phyloP scores from a whole-genome alignment of 2,113 vertebrate genomes.

The Regulus satrapa region DNA sequence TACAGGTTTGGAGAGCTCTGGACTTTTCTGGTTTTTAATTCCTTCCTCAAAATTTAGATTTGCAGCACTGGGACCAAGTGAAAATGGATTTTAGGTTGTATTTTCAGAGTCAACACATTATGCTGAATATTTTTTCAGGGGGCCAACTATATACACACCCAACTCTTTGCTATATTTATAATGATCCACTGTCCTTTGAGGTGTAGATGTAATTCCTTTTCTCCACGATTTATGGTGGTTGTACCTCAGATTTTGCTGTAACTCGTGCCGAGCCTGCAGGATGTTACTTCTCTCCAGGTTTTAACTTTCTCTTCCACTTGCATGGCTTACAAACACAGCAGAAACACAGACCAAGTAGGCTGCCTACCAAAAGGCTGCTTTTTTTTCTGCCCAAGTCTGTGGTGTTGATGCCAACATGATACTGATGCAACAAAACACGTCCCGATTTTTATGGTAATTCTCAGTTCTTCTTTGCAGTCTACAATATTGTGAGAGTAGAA shows the following conservation, averaged over 20 bases:
- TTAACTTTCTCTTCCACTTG: slow-evolving; percentile 15
- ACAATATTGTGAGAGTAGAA: slow-evolving; percentile 60
- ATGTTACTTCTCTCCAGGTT: slow-evolving; percentile 35
- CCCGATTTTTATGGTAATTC: slow-evolving; percentile 53
- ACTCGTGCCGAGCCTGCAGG: not conserved
- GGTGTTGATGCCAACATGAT: slow-evolving; percentile 16
- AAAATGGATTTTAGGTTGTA: not conserved
- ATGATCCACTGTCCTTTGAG: not conserved
- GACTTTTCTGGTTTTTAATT: slow-evolving; percentile 3
- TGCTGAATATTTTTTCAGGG: not conserved
- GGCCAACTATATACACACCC: not conserved
- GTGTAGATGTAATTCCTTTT: not conserved
- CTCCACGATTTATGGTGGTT: not conserved
- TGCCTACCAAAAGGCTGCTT: slow-evolving; percentile 51
- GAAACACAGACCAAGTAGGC: slow-evolving; percentile 40
- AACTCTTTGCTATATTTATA: not conserved
- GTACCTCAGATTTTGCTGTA: not conserved
- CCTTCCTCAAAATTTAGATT: not conserved
- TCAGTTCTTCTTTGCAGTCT: slow-evolving; percentile 30
- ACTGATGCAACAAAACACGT: slow-evolving; percentile 52
- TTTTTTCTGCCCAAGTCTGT: slow-evolving; percentile 3
- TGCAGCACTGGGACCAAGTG: not conserved
- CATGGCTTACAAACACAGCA: slow-evolving; percentile 25
- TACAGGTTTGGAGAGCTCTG: slow-evolving; percentile 11
- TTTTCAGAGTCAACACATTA: not conserved